phyloP scores from a whole-genome alignment of 2,888 invertebrate species.

The Galerucella calmariensis region DNA sequence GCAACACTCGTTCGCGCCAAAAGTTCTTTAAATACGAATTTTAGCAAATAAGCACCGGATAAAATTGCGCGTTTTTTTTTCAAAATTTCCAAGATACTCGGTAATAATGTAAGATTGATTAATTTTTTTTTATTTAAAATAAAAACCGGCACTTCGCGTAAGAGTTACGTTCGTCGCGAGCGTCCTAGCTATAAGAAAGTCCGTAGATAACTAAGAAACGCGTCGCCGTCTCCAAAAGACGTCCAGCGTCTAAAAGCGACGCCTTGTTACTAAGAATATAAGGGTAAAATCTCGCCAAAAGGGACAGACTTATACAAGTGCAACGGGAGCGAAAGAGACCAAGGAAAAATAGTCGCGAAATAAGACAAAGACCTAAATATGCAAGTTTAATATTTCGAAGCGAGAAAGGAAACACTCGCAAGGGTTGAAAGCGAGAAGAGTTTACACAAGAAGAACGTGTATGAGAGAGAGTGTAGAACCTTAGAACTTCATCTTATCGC shows the following conservation, averaged over 20 bases:
- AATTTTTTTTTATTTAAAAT: slow-evolving; percentile 27
- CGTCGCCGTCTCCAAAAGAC: slow-evolving; percentile 65
- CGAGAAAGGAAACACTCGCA: slow-evolving; percentile 55
- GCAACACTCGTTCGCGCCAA: slow-evolving; percentile 44
- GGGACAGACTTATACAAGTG: slow-evolving; percentile 58
- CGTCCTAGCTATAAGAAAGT: slow-evolving; percentile 65
- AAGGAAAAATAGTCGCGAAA: slow-evolving; percentile 59
- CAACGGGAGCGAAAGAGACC: slow-evolving; percentile 56
- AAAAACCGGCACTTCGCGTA: slow-evolving; percentile 47
- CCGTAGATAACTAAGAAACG: slow-evolving; percentile 65
- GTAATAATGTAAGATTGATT: not conserved
- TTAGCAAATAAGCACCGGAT: slow-evolving; percentile 21
- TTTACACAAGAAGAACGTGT: slow-evolving; percentile 59
- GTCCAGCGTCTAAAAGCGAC: slow-evolving; percentile 65
- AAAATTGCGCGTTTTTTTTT: slow-evolving; percentile 16
- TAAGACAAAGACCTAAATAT: slow-evolving; percentile 60
- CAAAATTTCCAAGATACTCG: slow-evolving; percentile 8
- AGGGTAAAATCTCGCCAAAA: slow-evolving; percentile 58
- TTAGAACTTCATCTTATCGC: slow-evolving; percentile 64
- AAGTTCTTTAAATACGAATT: slow-evolving; percentile 37
- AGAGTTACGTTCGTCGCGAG: slow-evolving; percentile 57
- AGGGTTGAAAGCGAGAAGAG: slow-evolving; percentile 60
- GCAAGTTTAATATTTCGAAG: slow-evolving; percentile 58
- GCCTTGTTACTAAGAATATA: slow-evolving; percentile 65
- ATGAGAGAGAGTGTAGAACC: slow-evolving; percentile 59